phyloP scores from a whole-genome alignment of 2,113 vertebrate species.

The Ictidomys tridecemlineatus region DNA sequence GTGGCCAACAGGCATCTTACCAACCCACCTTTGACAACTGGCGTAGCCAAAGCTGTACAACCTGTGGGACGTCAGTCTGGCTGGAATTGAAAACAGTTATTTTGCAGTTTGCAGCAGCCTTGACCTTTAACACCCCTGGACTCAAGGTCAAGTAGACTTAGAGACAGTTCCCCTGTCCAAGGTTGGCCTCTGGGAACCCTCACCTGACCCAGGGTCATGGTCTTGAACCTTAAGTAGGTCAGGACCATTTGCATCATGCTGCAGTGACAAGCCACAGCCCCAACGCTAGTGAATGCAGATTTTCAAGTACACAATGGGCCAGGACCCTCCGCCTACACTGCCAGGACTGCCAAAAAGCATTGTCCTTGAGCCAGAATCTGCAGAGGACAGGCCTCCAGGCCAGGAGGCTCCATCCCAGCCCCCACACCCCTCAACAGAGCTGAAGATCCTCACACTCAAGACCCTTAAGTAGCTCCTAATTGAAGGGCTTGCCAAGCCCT shows the following conservation, averaged over 20 bases:
- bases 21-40: not conserved
- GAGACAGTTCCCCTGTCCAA: not conserved
- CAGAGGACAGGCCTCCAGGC: not conserved
- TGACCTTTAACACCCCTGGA: not conserved
- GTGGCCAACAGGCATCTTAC: not conserved
- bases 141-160: not conserved
- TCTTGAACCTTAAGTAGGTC: slow-evolving; percentile 18
- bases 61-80: not conserved
- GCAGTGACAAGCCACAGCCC: not conserved
- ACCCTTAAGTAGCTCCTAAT: slow-evolving; percentile 62
- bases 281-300: not conserved
- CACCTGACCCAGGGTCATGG: not conserved
- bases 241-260: not conserved
- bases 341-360: not conserved
- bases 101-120: slow-evolving; percentile 17
- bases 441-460: not conserved
- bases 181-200: not conserved
- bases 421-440: not conserved
- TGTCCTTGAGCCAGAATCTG: slow-evolving; percentile 24
- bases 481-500: slow-evolving; percentile 61
- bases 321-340: not conserved
- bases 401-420: not conserved
- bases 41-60: no score
- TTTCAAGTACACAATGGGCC: not conserved
- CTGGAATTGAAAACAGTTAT: not conserved